Percentiles rank a stretch among this genome's conserved stretches.
Conservation (phyloP, 2,113 vertebrate species). For the Morone saxatilis region DNA sequence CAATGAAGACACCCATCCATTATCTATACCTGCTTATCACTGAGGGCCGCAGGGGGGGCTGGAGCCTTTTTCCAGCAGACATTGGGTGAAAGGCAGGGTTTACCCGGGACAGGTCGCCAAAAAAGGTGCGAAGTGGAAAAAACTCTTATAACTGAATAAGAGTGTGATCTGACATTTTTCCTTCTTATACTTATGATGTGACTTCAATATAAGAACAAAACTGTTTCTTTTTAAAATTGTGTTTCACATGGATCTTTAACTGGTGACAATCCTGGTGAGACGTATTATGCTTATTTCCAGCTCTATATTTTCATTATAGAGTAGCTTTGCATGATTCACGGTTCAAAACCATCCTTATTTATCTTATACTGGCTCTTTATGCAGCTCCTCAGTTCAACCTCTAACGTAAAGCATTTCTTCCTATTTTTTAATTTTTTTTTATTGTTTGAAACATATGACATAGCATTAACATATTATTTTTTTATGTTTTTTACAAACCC, state of each 20-base stretch:
- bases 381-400: not conserved
- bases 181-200: too few species aligned
- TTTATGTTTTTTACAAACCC: too few species aligned
- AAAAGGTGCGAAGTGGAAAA: constrained; percentile 1
- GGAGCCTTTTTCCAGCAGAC: not conserved
- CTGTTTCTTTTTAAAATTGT: not conserved
- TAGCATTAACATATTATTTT: too few species aligned
- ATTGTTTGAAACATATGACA: too few species aligned
- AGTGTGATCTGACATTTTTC: too few species aligned
- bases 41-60: not conserved
- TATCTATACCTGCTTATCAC: not conserved
- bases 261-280: not conserved
- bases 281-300: too few species aligned
- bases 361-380: too few species aligned
- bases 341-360: too few species aligned
- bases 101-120: not conserved
- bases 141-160: not conserved
- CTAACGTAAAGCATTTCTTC: too few species aligned
- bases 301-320: too few species aligned
- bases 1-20: not conserved
- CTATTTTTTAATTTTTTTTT: too few species aligned
- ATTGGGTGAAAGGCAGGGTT: not conserved
- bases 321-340: too few species aligned
- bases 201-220: not conserved
- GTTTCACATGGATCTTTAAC: not conserved